A percentile compares a stretch with the other conserved stretches of the same genome.
Conservation (phyloP, 2,888 invertebrate species). For the Nomada goodeniana region DNA sequence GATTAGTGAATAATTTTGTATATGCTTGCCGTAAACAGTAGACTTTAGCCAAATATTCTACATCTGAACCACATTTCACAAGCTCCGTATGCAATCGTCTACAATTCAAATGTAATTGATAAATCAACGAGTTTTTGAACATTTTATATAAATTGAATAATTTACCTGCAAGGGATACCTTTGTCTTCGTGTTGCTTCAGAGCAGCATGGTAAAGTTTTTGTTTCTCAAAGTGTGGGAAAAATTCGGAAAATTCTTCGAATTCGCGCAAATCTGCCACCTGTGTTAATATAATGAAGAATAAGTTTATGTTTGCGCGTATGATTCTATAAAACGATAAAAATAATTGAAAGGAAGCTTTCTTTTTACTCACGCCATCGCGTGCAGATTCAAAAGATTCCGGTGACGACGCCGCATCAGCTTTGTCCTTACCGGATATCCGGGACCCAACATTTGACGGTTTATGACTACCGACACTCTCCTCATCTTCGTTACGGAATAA, state of each 20-base stretch:
- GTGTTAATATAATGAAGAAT: conserved; percentile 59
- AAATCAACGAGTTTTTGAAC: neutral
- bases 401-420: conserved; percentile 90
- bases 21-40: conserved; percentile 96
- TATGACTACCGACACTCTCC: conserved; percentile 85
- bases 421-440: conserved; percentile 83
- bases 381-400: conserved; percentile 98
- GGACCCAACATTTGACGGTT: conserved; percentile 85
- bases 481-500: conserved; percentile 92
- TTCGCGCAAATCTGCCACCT: conserved; percentile 95
- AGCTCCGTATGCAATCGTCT: conserved; percentile 93
- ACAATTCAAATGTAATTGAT: conserved; percentile 51
- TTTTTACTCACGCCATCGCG: conserved; percentile 90
- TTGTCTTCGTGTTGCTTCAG: conserved; percentile 91
- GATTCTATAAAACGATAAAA: neutral
- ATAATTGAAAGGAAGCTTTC: neutral
- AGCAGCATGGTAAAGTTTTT: conserved; percentile 94
- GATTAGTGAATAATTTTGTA: conserved; percentile 90
- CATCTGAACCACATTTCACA: conserved; percentile 94
- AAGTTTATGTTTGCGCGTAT: neutral
- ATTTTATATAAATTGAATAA: neutral
- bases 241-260: conserved; percentile 94
- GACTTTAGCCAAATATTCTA: conserved; percentile 97
- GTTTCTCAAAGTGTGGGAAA: conserved; percentile 91
- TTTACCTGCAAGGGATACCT: conserved; percentile 89